Evolutionary conservation across 2,797 vertebrate species (phyloP).

Genomic region (Sebastes taczanowskii): DNA sequence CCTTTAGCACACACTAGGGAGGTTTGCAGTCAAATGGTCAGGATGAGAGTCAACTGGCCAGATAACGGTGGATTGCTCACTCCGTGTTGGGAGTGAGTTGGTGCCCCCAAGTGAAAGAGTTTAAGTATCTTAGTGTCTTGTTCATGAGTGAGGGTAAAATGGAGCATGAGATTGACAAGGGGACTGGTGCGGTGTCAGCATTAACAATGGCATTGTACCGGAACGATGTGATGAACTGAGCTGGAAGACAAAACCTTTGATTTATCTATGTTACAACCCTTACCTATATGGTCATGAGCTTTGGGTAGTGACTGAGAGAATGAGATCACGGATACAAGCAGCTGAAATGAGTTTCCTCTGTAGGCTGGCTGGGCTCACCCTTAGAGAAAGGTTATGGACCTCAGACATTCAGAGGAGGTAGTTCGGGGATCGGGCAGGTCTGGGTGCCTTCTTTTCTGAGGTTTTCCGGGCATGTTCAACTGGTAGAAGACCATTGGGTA

Average conservation of each 20-base stretch:
- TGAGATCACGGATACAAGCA: background rate
- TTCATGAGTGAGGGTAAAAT: background rate
- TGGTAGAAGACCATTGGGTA: background rate
- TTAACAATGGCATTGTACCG: background rate
- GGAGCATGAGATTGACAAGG: no score
- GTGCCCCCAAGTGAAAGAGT: no score
- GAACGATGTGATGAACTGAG: background rate
- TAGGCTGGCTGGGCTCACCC: background rate
- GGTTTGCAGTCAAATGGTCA: background rate
- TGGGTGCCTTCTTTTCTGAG: background rate
- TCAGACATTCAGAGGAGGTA: background rate
- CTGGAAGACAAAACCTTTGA: background rate
- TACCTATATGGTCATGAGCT: background rate
- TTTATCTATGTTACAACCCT: background rate
- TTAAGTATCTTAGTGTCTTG: background rate
- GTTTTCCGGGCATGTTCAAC: background rate
- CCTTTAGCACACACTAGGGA: background rate
- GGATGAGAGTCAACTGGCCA: background rate
- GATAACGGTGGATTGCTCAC: background rate
- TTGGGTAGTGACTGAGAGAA: background rate
- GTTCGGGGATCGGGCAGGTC: no score
- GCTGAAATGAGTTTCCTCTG: background rate
- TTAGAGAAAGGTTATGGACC: background rate
- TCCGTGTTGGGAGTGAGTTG: background rate
- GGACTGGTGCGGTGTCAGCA: background rate